Evolutionary conservation across 2,888 invertebrate species (phyloP).

Genomic region (Calameuta filiformis): DNA sequence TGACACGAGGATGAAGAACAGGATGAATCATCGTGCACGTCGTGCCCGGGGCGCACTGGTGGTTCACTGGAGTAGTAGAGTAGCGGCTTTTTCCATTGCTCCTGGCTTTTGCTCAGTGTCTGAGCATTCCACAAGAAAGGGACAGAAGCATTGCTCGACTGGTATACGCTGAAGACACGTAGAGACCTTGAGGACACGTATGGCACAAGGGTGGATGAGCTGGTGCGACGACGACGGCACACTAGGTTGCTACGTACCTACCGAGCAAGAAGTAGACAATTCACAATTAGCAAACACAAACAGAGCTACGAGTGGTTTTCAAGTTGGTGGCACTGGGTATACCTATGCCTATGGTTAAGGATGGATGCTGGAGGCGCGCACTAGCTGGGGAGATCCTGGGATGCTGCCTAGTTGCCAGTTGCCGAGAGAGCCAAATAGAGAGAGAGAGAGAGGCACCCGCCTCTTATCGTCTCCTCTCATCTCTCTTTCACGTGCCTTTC

Average conservation of each 20-base stretch:
- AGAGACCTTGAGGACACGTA: not conserved
- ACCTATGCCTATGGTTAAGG: slow-evolving; percentile 41
- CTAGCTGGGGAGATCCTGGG: slow-evolving; percentile 48
- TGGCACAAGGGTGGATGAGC: not conserved
- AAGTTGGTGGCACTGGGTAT: slow-evolving; percentile 45
- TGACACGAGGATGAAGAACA: not conserved
- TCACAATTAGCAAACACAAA: slow-evolving; percentile 67
- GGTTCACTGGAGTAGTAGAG: slow-evolving; percentile 6
- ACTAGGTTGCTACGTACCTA: not conserved
- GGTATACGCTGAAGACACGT: not conserved
- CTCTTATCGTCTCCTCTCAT: not conserved
- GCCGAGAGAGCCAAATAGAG: slow-evolving; percentile 7
- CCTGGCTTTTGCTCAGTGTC: slow-evolving; percentile 49
- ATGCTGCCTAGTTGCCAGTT: slow-evolving; percentile 23
- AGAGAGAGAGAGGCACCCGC: not conserved
- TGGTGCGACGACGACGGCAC: slow-evolving; percentile 1
- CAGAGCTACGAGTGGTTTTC: slow-evolving; percentile 59
- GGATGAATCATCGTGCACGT: slow-evolving; percentile 23
- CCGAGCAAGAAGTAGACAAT: slow-evolving; percentile 61
- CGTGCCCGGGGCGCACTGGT: slow-evolving; percentile 1
- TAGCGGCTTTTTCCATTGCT: not conserved
- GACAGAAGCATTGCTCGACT: slow-evolving; percentile 14
- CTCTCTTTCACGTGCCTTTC: not conserved
- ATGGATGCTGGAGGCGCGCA: slow-evolving; percentile 38
- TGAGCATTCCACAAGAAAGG: slow-evolving; percentile 54